Conservation (phyloP, 2,113 vertebrate species). For the Empidonax traillii region DNA sequence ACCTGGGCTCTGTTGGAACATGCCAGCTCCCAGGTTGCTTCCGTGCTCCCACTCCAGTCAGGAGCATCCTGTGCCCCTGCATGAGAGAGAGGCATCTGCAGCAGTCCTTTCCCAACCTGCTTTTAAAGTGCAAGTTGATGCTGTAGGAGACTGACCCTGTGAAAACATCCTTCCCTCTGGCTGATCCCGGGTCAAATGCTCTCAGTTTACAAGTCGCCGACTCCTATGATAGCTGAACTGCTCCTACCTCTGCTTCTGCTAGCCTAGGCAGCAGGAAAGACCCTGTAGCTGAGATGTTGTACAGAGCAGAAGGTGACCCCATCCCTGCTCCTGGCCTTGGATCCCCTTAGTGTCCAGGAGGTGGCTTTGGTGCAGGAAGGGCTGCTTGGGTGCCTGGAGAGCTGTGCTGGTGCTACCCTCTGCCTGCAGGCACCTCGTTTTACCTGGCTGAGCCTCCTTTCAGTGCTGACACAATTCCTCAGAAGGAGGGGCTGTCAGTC, state of each 20-base stretch:
- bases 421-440: background rate
- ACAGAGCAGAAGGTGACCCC: background rate
- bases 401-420: background rate
- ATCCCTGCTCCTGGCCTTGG: background rate
- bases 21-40: background rate
- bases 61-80: background rate
- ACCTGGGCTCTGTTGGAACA: background rate
- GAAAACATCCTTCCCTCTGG: background rate
- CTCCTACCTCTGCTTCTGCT: background rate
- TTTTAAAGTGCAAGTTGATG: background rate
- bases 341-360: background rate
- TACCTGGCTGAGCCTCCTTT: background rate
- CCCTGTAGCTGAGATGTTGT: background rate
- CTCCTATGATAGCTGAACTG: background rate
- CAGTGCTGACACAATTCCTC: background rate
- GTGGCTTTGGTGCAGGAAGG: background rate
- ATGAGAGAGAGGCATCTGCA: background rate
- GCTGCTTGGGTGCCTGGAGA: background rate
- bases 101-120: background rate
- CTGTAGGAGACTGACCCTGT: constrained; percentile 1
- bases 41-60: background rate
- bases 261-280: rapidly evolving
- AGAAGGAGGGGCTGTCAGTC: background rate
- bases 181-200: background rate
- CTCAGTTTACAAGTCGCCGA: background rate